Evolutionary conservation across 37 sponge, comb jelly and placozoan species (phyloP).

Genomic region (Agelas oroides): DNA sequence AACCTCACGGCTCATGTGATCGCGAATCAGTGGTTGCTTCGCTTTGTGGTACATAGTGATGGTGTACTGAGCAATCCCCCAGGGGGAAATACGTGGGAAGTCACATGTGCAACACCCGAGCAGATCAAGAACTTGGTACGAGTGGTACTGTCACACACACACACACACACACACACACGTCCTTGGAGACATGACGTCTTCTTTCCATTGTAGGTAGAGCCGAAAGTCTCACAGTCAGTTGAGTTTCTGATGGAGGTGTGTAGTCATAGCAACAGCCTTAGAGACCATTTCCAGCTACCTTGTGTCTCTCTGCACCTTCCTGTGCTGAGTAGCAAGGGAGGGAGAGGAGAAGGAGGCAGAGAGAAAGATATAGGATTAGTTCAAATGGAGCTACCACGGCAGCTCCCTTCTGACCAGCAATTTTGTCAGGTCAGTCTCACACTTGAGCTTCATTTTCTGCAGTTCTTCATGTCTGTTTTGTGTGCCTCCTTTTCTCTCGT

Average conservation of each 20-base stretch:
- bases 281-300: neutral
- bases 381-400: neutral
- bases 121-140: conserved; percentile 37
- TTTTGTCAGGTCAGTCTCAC: conserved; percentile 17
- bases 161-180: no score
- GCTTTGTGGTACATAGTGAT: neutral
- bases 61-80: neutral
- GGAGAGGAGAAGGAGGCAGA: neutral
- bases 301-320: conserved; percentile 9
- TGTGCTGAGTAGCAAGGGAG: neutral
- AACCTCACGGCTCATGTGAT: conserved; percentile 50
- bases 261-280: neutral
- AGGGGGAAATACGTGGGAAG: conserved; percentile 14
- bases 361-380: neutral
- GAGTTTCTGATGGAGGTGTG: conserved; percentile 25
- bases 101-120: conserved; percentile 23
- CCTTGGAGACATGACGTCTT: no score
- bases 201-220: conserved; percentile 10
- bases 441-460: neutral
- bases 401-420: neutral
- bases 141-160: no score
- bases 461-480: neutral
- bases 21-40: conserved; percentile 41
- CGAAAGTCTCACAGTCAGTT: conserved; percentile 1
- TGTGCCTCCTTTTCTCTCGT: neutral